phyloP scores from a whole-genome alignment of 2,888 invertebrate species.

The Habrosyne pyritoides region DNA sequence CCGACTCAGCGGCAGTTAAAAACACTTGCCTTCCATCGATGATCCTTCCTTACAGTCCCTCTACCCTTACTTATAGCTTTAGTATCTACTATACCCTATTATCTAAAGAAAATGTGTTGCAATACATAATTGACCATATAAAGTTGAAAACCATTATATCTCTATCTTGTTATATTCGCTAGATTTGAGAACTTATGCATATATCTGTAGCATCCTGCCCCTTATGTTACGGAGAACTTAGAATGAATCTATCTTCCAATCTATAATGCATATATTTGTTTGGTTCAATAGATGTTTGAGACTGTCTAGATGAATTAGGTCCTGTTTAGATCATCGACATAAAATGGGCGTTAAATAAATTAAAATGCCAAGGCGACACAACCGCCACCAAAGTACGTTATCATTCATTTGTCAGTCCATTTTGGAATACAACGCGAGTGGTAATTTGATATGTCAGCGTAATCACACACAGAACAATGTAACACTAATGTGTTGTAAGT shows the following conservation, averaged over 20 bases:
- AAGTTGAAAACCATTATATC: constrained; percentile 51
- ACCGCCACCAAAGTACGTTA: constrained; percentile 46
- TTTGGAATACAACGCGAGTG: constrained; percentile 63
- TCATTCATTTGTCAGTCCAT: constrained; percentile 71
- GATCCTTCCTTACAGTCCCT: constrained; percentile 63
- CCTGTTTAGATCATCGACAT: constrained; percentile 68
- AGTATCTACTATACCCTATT: constrained; percentile 68
- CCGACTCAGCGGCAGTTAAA: constrained; percentile 15
- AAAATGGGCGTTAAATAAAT: constrained; percentile 42
- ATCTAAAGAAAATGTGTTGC: constrained; percentile 68
- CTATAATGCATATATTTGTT: constrained; percentile 61
- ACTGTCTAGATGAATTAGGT: constrained; percentile 71
- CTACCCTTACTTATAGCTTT: constrained; percentile 80
- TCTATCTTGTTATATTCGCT: constrained; percentile 62
- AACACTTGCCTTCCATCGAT: constrained; percentile 45
- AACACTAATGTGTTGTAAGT: constrained; percentile 80
- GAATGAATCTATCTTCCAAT: constrained; percentile 47
- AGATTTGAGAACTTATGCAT: constrained; percentile 64
- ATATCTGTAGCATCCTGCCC: constrained; percentile 58
- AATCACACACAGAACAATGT: constrained; percentile 60
- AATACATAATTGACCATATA: constrained; percentile 60
- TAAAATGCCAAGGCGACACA: constrained; percentile 40
- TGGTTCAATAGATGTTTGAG: constrained; percentile 63
- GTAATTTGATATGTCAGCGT: constrained; percentile 63
- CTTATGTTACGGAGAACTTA: constrained; percentile 44